Evolutionary conservation across 1,140 invertebrate species (phyloP).

Genomic region (Neelides sp.): DNA sequence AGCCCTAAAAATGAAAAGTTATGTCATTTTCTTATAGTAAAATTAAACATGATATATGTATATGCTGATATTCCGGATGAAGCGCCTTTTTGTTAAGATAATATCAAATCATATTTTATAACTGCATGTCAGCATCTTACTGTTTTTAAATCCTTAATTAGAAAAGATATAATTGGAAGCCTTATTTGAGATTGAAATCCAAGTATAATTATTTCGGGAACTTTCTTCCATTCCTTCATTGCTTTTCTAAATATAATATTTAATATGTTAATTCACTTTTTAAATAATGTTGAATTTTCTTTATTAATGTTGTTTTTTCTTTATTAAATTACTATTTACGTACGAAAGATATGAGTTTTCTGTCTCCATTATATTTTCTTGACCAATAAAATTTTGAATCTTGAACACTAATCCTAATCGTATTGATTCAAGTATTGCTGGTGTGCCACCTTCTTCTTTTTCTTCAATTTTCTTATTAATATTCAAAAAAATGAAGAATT

Average conservation of each 20-base stretch:
- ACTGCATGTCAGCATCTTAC: neutral
- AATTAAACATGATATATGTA: too few species aligned
- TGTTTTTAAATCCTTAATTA: conserved; percentile 55
- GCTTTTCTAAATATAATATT: too few species aligned
- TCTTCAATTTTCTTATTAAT: conserved; percentile 46
- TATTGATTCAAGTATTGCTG: conserved; percentile 67
- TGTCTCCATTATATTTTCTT: conserved; percentile 54
- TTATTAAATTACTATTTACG: too few species aligned
- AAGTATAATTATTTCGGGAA: conserved; percentile 48
- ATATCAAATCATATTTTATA: neutral
- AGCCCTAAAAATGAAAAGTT: too few species aligned
- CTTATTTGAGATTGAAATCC: conserved; percentile 55
- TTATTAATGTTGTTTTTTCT: too few species aligned
- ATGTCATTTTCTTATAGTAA: too few species aligned
- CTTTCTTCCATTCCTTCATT: conserved; percentile 48
- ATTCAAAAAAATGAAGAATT: too few species aligned
- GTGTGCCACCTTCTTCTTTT: conserved; percentile 73
- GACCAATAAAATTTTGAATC: conserved; percentile 64
- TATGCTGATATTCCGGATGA: neutral
- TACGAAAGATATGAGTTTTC: conserved; percentile 45
- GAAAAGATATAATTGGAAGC: conserved; percentile 72
- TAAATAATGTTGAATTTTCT: too few species aligned
- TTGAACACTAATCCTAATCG: conserved; percentile 74
- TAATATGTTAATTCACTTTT: too few species aligned
- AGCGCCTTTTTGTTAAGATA: neutral